phyloP scores from a whole-genome alignment of 2,113 vertebrate genomes.

The Arizona elegans region DNA sequence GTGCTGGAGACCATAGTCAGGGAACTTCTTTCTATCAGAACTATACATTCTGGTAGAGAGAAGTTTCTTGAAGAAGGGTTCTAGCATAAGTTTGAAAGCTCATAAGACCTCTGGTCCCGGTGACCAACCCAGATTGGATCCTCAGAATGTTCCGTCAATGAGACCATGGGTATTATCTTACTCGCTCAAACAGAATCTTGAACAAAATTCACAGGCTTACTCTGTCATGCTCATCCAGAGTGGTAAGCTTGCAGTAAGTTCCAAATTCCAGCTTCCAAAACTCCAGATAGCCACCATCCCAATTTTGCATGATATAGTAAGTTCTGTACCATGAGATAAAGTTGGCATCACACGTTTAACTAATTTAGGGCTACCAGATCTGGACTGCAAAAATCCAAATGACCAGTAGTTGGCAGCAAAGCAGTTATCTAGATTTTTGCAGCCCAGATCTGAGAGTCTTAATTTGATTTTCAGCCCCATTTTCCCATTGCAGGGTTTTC shows the following conservation, averaged over 20 bases:
- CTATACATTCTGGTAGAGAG: not conserved
- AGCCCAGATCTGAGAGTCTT: not conserved
- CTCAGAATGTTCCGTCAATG: not conserved
- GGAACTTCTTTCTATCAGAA: not conserved
- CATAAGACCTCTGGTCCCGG: not conserved
- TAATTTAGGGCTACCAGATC: not conserved
- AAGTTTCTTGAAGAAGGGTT: not conserved
- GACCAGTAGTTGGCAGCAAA: not conserved
- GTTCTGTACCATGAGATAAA: not conserved
- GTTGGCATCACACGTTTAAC: not conserved
- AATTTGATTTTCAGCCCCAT: not conserved
- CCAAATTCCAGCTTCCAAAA: not conserved
- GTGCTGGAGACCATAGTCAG: not conserved
- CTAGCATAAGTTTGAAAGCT: not conserved
- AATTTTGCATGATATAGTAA: not conserved
- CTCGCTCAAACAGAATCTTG: not conserved
- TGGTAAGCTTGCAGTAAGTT: not conserved
- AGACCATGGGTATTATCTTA: not conserved
- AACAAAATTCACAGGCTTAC: not conserved
- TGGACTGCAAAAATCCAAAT: not conserved
- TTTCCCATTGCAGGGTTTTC: not conserved
- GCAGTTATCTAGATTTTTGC: not conserved
- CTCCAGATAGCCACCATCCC: not conserved
- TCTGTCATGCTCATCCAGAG: not conserved
- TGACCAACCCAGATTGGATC: not conserved